phyloP scores from a whole-genome alignment of 2,113 vertebrate genomes.

The Aegithalos caudatus region DNA sequence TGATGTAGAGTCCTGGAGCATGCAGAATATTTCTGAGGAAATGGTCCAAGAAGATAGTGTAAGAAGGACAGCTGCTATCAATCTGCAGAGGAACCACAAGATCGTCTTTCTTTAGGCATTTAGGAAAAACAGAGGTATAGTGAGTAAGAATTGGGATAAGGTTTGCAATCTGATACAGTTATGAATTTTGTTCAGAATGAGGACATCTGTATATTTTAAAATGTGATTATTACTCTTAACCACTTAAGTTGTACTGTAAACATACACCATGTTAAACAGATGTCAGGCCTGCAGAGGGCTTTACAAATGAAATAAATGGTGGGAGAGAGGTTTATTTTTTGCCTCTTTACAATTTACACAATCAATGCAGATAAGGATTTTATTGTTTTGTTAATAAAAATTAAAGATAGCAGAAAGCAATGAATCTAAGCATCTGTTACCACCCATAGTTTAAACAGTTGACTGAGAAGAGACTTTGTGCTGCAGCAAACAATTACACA shows the following conservation, averaged over 20 bases:
- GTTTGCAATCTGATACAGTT: not conserved
- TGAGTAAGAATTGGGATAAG: not conserved
- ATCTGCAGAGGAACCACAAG: not conserved
- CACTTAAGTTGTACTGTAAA: not conserved
- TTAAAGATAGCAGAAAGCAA: not conserved
- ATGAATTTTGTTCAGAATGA: not conserved
- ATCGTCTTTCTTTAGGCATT: not conserved
- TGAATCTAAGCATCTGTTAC: not conserved
- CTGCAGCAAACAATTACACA: not conserved
- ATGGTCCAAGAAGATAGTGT: not conserved
- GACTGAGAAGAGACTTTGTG: not conserved
- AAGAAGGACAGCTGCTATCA: not conserved
- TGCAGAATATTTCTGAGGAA: not conserved
- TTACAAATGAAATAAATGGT: not conserved
- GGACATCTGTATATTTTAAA: not conserved
- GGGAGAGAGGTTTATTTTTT: not conserved
- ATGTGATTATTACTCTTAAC: not conserved
- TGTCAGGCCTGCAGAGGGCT: not conserved
- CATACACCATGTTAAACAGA: not conserved
- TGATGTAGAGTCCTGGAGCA: not conserved
- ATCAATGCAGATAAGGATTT: not conserved
- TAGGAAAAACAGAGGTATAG: not conserved
- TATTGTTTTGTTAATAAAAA: not conserved
- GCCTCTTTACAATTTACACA: not conserved
- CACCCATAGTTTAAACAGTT: not conserved